These are phyloP conservation scores for Microcebus murinus DNA, from an alignment of 2,113 vertebrate species.

Conservation along the genomic window DNA sequence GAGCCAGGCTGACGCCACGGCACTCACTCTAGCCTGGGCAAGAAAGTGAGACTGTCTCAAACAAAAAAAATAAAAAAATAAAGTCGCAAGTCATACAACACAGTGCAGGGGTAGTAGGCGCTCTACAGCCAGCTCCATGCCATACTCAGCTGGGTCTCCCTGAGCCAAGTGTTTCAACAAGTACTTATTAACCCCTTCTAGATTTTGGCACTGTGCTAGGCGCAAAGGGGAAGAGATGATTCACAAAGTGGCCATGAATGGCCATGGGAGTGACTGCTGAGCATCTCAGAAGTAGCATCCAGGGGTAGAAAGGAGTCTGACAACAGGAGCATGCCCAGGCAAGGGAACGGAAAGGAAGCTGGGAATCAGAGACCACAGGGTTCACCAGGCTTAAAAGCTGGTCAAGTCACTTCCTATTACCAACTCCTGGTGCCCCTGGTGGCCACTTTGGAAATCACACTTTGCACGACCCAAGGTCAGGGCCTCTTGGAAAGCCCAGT, in stretches of 20 bases:
- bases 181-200: conserved; percentile 25
- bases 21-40: too few species aligned
- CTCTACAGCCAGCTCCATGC: not conserved
- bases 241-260: not conserved
- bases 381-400: not conserved
- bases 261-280: not conserved
- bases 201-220: not conserved
- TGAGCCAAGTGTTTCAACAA: not conserved
- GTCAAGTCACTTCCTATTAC: not conserved
- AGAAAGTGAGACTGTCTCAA: too few species aligned
- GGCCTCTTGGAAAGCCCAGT: not conserved
- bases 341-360: not conserved
- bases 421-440: not conserved
- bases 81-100: not conserved
- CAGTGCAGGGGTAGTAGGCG: not conserved
- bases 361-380: not conserved
- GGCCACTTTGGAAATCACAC: conserved; percentile 47
- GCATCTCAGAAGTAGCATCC: not conserved
- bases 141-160: not conserved
- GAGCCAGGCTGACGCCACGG: too few species aligned
- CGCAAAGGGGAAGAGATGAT: not conserved
- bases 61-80: not conserved
- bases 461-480: conserved; percentile 58
- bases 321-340: not conserved
- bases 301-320: not conserved